Percentiles rank a stretch among this genome's conserved stretches.
These are phyloP conservation scores for Drosophila pseudoananassae DNA, from an alignment of 1,140 invertebrate species.

Conservation along the genomic window DNA sequence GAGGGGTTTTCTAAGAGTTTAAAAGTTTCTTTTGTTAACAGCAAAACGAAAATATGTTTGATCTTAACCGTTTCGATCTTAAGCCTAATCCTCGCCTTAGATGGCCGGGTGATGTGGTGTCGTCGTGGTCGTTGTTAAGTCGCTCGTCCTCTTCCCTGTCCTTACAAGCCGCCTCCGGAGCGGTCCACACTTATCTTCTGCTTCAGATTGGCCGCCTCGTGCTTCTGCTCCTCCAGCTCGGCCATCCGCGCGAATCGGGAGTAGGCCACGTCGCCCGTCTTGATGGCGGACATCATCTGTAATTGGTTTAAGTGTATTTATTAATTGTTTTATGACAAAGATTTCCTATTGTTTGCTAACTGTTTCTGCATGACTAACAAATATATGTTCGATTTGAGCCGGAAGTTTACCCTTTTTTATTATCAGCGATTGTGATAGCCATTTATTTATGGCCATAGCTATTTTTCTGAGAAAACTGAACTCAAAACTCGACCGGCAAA, in stretches of 20 bases:
- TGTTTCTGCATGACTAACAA: too few species aligned
- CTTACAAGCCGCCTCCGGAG: constrained; percentile 96
- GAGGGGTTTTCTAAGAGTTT: constrained; percentile 32
- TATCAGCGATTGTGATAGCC: too few species aligned
- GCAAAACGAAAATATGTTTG: constrained; percentile 71
- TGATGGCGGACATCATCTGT: constrained; percentile 98
- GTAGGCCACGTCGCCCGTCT: constrained; percentile 95
- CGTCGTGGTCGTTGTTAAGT: constrained; percentile 51
- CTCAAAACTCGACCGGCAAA: too few species aligned
- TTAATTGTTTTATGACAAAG: too few species aligned
- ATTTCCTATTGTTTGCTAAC: not conserved
- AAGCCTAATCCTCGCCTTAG: constrained; percentile 50
- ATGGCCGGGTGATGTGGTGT: constrained; percentile 22
- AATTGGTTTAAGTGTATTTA: constrained; percentile 6
- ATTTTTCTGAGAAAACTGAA: too few species aligned
- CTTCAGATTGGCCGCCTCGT: constrained; percentile 89
- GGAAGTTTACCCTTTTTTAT: not conserved
- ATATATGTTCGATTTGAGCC: too few species aligned
- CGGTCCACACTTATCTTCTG: constrained; percentile 95
- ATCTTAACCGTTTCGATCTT: constrained; percentile 51
- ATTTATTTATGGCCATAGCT: not conserved
- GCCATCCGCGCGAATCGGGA: constrained; percentile 96
- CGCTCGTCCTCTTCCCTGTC: constrained; percentile 21
- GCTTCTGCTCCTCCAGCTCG: constrained; percentile 93
- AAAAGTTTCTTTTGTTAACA: constrained; percentile 69